Conservation (phyloP, 2,888 invertebrate genomes). For the Conus canariensis region DNA sequence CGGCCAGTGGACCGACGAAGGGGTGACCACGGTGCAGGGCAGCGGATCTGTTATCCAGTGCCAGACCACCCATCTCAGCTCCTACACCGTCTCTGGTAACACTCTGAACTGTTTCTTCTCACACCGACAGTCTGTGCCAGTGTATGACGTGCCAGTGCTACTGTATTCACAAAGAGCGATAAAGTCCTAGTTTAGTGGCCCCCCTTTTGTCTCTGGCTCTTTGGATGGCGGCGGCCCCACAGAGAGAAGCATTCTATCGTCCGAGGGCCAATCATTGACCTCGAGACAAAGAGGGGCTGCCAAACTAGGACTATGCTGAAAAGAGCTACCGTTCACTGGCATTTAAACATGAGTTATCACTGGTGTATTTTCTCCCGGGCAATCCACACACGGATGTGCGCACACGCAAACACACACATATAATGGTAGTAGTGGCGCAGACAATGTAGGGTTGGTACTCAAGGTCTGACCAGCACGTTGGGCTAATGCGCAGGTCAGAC, state of each 20-base stretch:
- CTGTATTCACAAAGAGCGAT: neutral
- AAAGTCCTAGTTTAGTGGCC: neutral
- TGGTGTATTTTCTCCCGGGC: neutral
- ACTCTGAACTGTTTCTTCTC: neutral
- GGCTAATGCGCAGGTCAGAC: no score
- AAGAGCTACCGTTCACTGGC: neutral
- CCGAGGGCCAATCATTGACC: no score
- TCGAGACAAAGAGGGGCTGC: no score
- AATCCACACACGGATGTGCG: no score
- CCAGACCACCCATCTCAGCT: slow-evolving; percentile 33
- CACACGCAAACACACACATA: no score
- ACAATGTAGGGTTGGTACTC: no score
- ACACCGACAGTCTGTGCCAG: neutral
- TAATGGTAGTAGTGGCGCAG: no score
- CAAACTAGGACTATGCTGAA: neutral
- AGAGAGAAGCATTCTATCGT: no score
- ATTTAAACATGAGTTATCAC: neutral
- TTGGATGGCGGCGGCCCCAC: no score
- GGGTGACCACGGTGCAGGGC: neutral
- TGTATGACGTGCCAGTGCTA: neutral
- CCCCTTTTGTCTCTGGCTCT: neutral
- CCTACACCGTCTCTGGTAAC: slow-evolving; percentile 21
- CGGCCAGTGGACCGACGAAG: slow-evolving; percentile 25
- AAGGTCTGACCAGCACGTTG: no score
- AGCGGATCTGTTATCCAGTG: neutral